phyloP scores from a whole-genome alignment of 2,113 vertebrate species.

The Grantiella picta region DNA sequence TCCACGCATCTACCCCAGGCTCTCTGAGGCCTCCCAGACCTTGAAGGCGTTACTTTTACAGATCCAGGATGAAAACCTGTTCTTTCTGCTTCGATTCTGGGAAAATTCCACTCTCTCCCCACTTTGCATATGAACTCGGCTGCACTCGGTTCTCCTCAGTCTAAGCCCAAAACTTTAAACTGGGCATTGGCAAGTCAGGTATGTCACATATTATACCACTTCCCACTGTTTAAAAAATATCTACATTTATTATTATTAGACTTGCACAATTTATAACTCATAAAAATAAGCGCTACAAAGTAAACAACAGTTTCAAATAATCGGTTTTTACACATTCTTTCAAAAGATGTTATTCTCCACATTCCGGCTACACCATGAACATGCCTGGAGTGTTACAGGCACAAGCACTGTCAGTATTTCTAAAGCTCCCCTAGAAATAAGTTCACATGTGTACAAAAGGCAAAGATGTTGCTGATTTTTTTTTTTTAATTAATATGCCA shows the following conservation, averaged over 20 bases:
- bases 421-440: background rate
- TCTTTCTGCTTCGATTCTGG: background rate
- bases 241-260: background rate
- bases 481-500: background rate
- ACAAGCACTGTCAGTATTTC: background rate
- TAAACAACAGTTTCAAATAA: background rate
- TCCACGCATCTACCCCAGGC: background rate
- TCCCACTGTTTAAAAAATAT: background rate
- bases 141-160: background rate
- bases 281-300: background rate
- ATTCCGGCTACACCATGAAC: background rate
- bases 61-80: background rate
- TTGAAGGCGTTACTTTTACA: background rate
- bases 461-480: background rate
- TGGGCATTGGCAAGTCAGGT: background rate
- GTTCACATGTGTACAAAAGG: background rate
- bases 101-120: slow-evolving; percentile 14
- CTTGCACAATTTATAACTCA: background rate
- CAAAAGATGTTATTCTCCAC: background rate
- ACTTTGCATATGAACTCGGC: background rate
- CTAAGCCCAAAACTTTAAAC: background rate
- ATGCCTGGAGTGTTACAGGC: background rate
- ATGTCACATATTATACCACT: background rate
- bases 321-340: background rate
- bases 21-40: background rate